A percentile compares a stretch with the other conserved stretches of the same genome.
Conservation (phyloP, 2,888 invertebrate genomes). For the Brassicogethes aeneus region DNA sequence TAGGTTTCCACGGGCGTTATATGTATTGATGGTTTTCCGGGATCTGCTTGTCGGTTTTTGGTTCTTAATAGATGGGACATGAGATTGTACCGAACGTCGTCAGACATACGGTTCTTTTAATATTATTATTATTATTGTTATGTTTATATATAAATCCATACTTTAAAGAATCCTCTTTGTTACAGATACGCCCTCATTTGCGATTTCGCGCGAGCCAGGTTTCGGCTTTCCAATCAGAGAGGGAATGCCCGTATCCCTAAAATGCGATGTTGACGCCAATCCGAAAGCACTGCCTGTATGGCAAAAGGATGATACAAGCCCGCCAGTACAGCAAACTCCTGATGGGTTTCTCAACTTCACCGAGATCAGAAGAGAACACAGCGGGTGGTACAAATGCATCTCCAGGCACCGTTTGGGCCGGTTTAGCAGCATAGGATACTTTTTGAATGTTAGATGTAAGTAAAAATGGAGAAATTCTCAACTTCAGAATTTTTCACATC, state of each 20-base stretch:
- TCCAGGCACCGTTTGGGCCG: slow-evolving; percentile 74
- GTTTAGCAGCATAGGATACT: slow-evolving; percentile 86
- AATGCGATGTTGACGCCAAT: slow-evolving; percentile 91
- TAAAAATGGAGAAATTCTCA: too few relatives aligned
- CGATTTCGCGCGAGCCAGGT: slow-evolving; percentile 86
- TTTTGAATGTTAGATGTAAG: slow-evolving; percentile 82
- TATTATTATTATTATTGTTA: too few relatives aligned
- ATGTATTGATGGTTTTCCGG: too few relatives aligned
- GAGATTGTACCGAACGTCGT: too few relatives aligned
- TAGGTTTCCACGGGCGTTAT: too few relatives aligned
- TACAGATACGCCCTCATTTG: slow-evolving; percentile 85
- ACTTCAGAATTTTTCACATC: too few relatives aligned
- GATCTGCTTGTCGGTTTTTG: too few relatives aligned
- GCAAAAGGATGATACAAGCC: slow-evolving; percentile 51
- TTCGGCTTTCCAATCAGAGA: slow-evolving; percentile 84
- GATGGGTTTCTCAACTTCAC: slow-evolving; percentile 82
- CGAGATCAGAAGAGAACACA: slow-evolving; percentile 67
- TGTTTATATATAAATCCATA: too few relatives aligned
- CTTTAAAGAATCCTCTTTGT: too few relatives aligned
- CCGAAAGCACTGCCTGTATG: slow-evolving; percentile 79
- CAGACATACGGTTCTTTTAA: too few relatives aligned
- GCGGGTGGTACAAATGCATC: slow-evolving; percentile 90
- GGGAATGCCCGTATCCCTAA: slow-evolving; percentile 80
- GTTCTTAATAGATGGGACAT: too few relatives aligned
- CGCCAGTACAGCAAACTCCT: slow-evolving; percentile 55